phyloP scores from a whole-genome alignment of 2,797 vertebrate species.

The Numenius phaeopus region DNA sequence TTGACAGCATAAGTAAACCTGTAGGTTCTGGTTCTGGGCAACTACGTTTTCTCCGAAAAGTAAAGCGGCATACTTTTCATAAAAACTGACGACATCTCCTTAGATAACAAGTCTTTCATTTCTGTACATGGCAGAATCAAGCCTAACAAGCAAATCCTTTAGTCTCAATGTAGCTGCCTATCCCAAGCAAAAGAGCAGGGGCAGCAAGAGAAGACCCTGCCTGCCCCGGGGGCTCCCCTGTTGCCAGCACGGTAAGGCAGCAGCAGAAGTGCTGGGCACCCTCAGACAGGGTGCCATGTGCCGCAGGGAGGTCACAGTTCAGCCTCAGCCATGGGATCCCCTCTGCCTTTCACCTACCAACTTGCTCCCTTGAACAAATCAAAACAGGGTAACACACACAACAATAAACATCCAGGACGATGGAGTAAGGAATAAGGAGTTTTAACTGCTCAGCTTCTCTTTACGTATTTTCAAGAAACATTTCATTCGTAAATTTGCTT shows the following conservation, averaged over 20 bases:
- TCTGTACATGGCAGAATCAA: neutral
- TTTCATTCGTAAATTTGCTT: neutral
- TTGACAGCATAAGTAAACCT: accelerated
- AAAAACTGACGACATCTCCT: neutral
- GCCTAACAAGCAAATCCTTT: neutral
- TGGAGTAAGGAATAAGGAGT: neutral
- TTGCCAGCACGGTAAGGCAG: accelerated
- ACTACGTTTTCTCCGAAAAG: neutral
- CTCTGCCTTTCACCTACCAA: neutral
- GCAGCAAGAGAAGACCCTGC: neutral
- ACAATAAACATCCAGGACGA: neutral
- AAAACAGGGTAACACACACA: neutral
- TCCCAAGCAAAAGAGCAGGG: neutral
- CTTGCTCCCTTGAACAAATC: neutral
- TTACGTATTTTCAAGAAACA: neutral
- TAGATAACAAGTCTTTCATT: neutral
- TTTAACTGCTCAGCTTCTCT: neutral
- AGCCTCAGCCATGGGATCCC: neutral
- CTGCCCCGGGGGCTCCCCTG: too few species aligned
- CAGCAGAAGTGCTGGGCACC: neutral
- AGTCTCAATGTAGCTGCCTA: neutral
- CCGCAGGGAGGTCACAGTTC: neutral
- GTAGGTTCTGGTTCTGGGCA: neutral
- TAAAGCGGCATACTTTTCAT: neutral
- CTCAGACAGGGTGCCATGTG: too few species aligned